Evolutionary conservation across 2,797 vertebrate genomes (phyloP).

Genomic region (Scolopax bukidnonensis): DNA sequence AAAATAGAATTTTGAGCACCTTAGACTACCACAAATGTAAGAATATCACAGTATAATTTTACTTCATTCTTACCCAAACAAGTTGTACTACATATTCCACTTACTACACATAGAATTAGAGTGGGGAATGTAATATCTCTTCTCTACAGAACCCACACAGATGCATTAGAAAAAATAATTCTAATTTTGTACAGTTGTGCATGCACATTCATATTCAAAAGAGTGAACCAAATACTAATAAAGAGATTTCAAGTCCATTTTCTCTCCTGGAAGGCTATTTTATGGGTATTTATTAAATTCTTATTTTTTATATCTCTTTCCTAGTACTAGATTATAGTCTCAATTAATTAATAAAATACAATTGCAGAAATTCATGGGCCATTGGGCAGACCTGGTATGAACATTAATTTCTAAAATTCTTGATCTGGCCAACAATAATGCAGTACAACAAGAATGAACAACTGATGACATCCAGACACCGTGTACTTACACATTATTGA

Average conservation of each 20-base stretch:
- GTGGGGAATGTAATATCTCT: background rate
- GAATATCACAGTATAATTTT: background rate
- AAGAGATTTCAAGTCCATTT: slow-evolving; percentile 1
- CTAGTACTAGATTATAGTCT: background rate
- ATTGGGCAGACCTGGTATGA: background rate
- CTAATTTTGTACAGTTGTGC: background rate
- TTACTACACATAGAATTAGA: background rate
- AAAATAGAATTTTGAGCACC: background rate
- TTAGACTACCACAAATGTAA: background rate
- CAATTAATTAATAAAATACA: slow-evolving; percentile 7
- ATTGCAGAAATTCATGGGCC: background rate
- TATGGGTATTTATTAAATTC: background rate
- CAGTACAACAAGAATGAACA: background rate
- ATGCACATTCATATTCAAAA: background rate
- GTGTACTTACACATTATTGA: background rate
- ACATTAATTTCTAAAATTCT: background rate
- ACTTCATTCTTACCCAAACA: background rate
- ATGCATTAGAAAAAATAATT: slow-evolving; percentile 20
- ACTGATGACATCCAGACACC: background rate
- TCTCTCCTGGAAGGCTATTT: background rate
- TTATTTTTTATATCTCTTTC: background rate
- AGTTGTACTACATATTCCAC: background rate
- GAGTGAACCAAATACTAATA: background rate
- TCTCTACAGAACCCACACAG: background rate
- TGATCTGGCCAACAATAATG: background rate